phyloP scores from a whole-genome alignment of 2,888 invertebrate genomes.

The Argyra leucocephala region DNA sequence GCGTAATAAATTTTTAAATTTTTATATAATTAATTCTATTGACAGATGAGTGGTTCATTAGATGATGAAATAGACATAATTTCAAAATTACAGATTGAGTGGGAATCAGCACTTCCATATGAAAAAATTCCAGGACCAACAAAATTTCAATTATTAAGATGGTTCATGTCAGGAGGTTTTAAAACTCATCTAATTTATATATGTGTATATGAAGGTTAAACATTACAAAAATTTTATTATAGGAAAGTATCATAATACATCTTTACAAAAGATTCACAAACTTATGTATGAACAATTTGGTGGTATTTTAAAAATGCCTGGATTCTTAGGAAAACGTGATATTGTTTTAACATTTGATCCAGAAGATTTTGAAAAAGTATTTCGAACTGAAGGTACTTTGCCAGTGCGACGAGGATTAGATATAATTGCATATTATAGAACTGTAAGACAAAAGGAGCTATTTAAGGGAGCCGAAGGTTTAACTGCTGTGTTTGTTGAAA shows the following conservation, averaged over 20 bases:
- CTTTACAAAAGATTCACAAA: slow-evolving; percentile 13
- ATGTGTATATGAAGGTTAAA: background rate
- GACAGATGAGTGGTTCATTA: no score
- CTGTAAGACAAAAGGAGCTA: slow-evolving; percentile 29
- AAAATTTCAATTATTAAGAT: slow-evolving; percentile 27
- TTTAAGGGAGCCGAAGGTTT: slow-evolving; percentile 26
- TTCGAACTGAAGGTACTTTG: slow-evolving; percentile 24
- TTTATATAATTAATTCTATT: no score
- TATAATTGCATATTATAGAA: slow-evolving; percentile 39
- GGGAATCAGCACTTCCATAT: slow-evolving; percentile 31
- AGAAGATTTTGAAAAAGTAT: slow-evolving; percentile 43
- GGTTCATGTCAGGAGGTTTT: slow-evolving; percentile 34
- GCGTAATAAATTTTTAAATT: no score
- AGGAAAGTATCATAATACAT: slow-evolving; percentile 19
- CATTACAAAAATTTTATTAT: slow-evolving; percentile 5
- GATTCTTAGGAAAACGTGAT: slow-evolving; percentile 29
- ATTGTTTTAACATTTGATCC: slow-evolving; percentile 43
- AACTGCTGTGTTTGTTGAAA: slow-evolving; percentile 25
- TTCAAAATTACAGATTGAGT: slow-evolving; percentile 3
- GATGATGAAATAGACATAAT: background rate
- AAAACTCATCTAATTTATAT: background rate
- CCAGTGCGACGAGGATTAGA: slow-evolving; percentile 33
- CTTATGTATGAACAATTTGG: slow-evolving; percentile 30
- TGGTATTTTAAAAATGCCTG: slow-evolving; percentile 36
- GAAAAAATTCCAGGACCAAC: slow-evolving; percentile 33